Conservation (phyloP, 35 echinoderm and acorn worm genomes). For the Ptychodera flava region DNA sequence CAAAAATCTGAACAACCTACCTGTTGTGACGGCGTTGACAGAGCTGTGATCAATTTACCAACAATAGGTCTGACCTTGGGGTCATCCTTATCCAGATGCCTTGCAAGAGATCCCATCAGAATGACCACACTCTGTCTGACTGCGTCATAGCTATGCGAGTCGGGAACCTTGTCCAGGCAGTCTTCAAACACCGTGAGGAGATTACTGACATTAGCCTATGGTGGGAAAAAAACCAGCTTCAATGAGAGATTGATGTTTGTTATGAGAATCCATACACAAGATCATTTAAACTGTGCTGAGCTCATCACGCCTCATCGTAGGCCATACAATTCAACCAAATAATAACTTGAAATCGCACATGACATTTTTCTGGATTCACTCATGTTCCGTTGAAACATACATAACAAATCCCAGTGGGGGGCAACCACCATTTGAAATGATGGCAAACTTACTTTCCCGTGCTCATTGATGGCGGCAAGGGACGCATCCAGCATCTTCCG, state of each 20-base stretch:
- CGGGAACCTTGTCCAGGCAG: slow-evolving; percentile 81
- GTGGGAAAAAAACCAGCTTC: neutral
- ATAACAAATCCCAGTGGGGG: too few species aligned
- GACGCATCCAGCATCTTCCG: slow-evolving; percentile 75
- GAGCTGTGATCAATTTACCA: slow-evolving; percentile 85
- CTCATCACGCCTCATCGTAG: too few species aligned
- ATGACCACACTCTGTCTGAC: slow-evolving; percentile 94
- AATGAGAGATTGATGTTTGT: neutral
- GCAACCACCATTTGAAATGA: too few species aligned
- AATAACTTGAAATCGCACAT: too few species aligned
- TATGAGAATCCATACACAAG: too few species aligned
- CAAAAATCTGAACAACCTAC: too few species aligned
- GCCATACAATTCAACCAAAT: too few species aligned
- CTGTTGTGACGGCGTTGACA: slow-evolving; percentile 92
- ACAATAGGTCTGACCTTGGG: slow-evolving; percentile 94
- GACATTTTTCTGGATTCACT: too few species aligned
- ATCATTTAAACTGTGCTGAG: too few species aligned
- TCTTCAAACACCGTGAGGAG: slow-evolving; percentile 88
- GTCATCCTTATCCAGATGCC: slow-evolving; percentile 85
- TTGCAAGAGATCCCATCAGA: slow-evolving; percentile 90
- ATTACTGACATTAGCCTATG: slow-evolving; percentile 61
- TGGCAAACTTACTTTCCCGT: slow-evolving; percentile 88
- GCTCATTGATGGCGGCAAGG: slow-evolving; percentile 50
- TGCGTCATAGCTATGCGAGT: slow-evolving; percentile 64
- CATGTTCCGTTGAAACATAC: too few species aligned